A percentile compares a stretch with the other conserved stretches of the same genome.
Conservation (phyloP, 2,888 invertebrate genomes). For the Dermolepida albohirtum region DNA sequence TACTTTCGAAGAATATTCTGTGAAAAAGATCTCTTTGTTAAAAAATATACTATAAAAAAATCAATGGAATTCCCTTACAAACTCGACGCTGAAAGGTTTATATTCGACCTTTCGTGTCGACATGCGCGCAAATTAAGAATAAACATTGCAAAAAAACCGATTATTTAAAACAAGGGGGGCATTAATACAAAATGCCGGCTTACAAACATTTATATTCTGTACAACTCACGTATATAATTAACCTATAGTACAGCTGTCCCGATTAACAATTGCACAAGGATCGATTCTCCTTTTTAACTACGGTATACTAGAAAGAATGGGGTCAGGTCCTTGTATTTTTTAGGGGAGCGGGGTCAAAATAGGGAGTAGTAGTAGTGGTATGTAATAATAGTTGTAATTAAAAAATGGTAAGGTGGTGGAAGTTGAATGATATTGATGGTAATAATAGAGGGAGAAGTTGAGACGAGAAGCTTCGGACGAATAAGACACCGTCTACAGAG, state of each 20-base stretch:
- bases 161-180: slow-evolving; percentile 46
- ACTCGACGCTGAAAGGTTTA: slow-evolving; percentile 9
- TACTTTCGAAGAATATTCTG: neutral
- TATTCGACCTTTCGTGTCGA: slow-evolving; percentile 22
- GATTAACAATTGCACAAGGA: slow-evolving; percentile 54
- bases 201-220: slow-evolving; percentile 63
- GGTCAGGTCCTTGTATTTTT: slow-evolving; percentile 6
- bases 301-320: slow-evolving; percentile 19
- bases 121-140: slow-evolving; percentile 18
- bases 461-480: slow-evolving; percentile 4
- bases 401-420: too few relatives aligned
- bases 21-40: slow-evolving; percentile 1
- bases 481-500: slow-evolving; percentile 26
- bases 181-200: slow-evolving; percentile 59
- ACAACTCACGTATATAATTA: slow-evolving; percentile 62
- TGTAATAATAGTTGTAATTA: too few relatives aligned
- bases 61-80: slow-evolving; percentile 32
- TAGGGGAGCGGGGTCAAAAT: neutral
- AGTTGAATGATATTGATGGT: too few relatives aligned
- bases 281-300: slow-evolving; percentile 37
- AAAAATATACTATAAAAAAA: slow-evolving; percentile 22
- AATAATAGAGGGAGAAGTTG: neutral
- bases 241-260: slow-evolving; percentile 63
- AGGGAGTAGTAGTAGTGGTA: too few relatives aligned
- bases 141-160: slow-evolving; percentile 21